Base-by-base conservation (phyloP, 2,113 vertebrate genomes). In the Syngnathus floridae region DNA sequence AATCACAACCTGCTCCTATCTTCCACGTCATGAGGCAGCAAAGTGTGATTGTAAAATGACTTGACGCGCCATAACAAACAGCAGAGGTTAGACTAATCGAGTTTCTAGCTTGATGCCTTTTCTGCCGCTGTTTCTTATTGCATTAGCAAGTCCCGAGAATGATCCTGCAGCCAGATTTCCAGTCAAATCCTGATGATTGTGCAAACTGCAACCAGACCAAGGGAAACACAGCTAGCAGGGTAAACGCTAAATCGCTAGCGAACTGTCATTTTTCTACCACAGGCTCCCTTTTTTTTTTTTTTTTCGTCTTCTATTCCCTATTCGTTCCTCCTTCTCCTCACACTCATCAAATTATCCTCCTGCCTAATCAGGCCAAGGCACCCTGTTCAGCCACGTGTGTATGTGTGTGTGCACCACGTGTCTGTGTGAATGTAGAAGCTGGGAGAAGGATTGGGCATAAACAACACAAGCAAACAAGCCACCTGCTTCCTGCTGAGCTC, bases 401-500 rank as follows among this genome's bases (percentile, higher is more conserved):
- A 14, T 1, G 16, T 46, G 43, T 52, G 43, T 46, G 46, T 48
- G 46, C 17, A 11, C 7, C 26, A 6, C 2, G 46, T 48, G 45
- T 17, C 16, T 48, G 45, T 71, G 56, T 10, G 14, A 16, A 19
- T 21, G 31, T 21, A 58, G 64, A 71, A 77, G 72, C 77, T 81
- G 79, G 68, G 80, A 81, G 82, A 75, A 83, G 77, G 71, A 85
- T 41, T 54, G 83, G 81, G 57, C 76, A 85, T 83, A 85, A 88
- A 88, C 77, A 83, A 77, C 59, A 57, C 69, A 60, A 60, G 75
- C 81, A 85, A 81, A 85, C 77, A 64, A 82, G 77, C 79, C 87
- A 86, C 84, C 87, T 88, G 87, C 87, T 88, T 89, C 89, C 87
- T 86, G 83, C 83, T 36, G 65, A 76, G 77, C 58, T 68, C 59